Evolutionary conservation across 2,113 vertebrate genomes (phyloP).

Genomic region (Coturnix japonica): DNA sequence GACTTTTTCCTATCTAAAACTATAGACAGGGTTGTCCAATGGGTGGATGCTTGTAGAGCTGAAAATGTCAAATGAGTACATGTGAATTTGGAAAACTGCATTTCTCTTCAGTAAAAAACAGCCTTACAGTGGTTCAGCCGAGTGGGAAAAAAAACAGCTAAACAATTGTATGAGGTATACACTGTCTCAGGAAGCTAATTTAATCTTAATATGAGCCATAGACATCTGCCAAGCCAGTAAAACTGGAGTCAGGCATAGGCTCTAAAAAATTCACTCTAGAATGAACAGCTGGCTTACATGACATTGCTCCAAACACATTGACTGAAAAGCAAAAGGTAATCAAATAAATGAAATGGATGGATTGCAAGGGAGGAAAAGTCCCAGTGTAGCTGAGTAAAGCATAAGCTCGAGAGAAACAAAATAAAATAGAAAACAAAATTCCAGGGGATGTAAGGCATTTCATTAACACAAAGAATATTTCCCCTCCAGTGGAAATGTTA

Average conservation of each 20-base stretch:
- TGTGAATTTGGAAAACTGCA: not conserved
- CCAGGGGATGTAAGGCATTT: not conserved
- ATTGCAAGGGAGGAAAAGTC: not conserved
- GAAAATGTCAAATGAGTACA: not conserved
- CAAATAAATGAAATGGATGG: not conserved
- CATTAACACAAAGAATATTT: not conserved
- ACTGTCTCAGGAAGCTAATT: conserved; percentile 47
- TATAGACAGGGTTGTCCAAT: not conserved
- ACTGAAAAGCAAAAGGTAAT: conserved; percentile 16
- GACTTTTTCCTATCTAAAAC: not conserved
- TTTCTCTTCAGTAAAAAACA: not conserved
- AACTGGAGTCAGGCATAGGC: not conserved
- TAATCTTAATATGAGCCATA: conserved; percentile 41
- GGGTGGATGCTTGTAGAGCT: not conserved
- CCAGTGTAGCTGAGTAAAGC: not conserved
- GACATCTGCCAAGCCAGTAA: conserved; percentile 46
- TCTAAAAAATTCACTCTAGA: not conserved
- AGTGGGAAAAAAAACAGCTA: not conserved
- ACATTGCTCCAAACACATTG: conserved; percentile 1
- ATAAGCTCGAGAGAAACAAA: not conserved
- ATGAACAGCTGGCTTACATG: conserved; percentile 33
- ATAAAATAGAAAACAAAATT: conserved; percentile 29
- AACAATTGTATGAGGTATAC: not conserved
- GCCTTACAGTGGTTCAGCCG: not conserved
- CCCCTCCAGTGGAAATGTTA: not conserved